A percentile compares a stretch with the other conserved stretches of the same genome.
Evolutionary conservation across 2,888 invertebrate species (phyloP).

Genomic region (Thyatira batis): DNA sequence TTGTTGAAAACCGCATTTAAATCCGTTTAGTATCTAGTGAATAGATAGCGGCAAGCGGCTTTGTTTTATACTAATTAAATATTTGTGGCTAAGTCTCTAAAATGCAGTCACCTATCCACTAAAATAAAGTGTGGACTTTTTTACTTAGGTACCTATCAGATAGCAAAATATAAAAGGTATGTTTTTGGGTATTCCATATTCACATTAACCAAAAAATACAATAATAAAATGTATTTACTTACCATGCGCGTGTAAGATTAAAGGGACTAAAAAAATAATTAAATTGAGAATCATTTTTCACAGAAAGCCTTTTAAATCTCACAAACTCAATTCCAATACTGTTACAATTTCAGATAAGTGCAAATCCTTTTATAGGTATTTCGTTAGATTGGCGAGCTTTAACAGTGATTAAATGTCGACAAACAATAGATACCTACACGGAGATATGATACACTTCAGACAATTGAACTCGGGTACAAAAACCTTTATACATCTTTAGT

Average conservation of each 20-base stretch:
- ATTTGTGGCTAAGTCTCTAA: no score
- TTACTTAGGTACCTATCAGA: no score
- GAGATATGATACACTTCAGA: background rate
- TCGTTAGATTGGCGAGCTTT: background rate
- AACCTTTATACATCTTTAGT: slow-evolving; percentile 11
- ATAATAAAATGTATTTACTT: slow-evolving; percentile 11
- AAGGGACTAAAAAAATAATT: slow-evolving; percentile 13
- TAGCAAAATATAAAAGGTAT: no score
- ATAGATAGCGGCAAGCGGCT: no score
- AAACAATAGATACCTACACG: background rate
- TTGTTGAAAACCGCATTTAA: no score
- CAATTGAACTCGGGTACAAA: slow-evolving; percentile 9
- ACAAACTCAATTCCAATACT: slow-evolving; percentile 25
- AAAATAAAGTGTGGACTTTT: no score
- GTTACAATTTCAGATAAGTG: slow-evolving; percentile 6
- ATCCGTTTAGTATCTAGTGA: no score
- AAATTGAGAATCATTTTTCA: slow-evolving; percentile 9
- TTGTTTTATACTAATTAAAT: no score
- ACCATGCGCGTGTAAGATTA: slow-evolving; percentile 22
- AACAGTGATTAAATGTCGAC: background rate
- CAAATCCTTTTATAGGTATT: slow-evolving; percentile 3
- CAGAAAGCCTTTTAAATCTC: background rate
- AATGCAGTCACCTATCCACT: no score
- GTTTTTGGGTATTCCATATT: no score
- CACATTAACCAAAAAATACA: no score